These are phyloP conservation scores for Eumacrocentrus americanus DNA, from an alignment of 2,888 invertebrate genomes.

Conservation along the genomic window DNA sequence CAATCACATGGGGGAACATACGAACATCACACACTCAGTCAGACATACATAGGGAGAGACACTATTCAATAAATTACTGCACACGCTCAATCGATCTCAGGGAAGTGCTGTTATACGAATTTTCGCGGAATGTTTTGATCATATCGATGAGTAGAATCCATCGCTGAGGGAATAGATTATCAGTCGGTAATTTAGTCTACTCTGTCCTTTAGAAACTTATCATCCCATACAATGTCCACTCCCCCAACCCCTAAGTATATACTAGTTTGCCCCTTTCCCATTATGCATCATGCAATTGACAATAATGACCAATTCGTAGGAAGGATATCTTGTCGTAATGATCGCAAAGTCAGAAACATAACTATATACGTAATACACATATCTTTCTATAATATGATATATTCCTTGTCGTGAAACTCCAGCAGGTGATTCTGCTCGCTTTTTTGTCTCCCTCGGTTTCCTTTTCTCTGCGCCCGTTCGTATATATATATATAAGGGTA, in stretches of 20 bases:
- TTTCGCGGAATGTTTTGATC: neutral
- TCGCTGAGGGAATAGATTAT: neutral
- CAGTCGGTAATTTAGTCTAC: slow-evolving; percentile 4
- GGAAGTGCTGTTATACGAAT: neutral
- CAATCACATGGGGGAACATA: no score
- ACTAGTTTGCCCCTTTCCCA: neutral
- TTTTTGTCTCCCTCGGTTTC: no score
- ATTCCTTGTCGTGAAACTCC: no score
- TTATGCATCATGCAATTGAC: neutral
- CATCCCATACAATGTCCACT: no score
- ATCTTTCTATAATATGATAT: no score
- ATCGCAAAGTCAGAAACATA: neutral
- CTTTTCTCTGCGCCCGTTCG: no score
- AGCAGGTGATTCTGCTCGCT: no score
- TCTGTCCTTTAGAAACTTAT: neutral
- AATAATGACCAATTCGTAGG: neutral
- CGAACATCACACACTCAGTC: no score
- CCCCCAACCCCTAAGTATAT: neutral
- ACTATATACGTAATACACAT: neutral
- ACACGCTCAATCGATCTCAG: neutral
- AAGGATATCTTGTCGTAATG: neutral
- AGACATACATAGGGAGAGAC: no score
- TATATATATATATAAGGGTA: no score
- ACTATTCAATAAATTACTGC: neutral
- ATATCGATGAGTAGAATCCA: neutral